Evolutionary conservation across 2,797 vertebrate genomes (phyloP), one percentile per base, ranked within the genome.

Genomic region (Arremon brunneinucha): DNA sequence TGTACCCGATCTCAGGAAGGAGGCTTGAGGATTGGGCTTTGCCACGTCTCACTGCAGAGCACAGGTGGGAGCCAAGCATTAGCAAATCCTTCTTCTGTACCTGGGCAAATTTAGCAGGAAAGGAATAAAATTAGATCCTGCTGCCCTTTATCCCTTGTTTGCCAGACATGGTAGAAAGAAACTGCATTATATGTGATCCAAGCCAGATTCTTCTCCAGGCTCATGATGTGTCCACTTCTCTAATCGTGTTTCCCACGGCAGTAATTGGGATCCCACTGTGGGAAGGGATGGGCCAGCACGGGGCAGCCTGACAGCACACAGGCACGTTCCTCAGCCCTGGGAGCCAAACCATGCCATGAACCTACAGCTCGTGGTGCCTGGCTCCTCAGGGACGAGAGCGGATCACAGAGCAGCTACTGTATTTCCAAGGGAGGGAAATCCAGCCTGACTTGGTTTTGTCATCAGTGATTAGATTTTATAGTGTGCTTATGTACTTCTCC

Each of bases 391-490:
- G 30, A 47, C 35, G n/a, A 85, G 78, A 80, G 24, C 1, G 1
- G n/a, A n/a, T 10, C 1, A 2, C 52, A 67, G 56, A 87, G 39
- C 20, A 60, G 23, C 32, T 32, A 24, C 6, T 43, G 13, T 39
- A 55, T 56, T 85, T 94, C 68, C 64, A 74, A 89, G 46, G n/a
- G 35, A 84, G 37, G 21, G 52, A 90, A 93, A 89, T 76, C 64
- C 75, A 86, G 65, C 70, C 50, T 65, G 28, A 56, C 52, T 88
- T 67, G 32, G 8, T 75, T 95, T 86, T 87, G 77, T 78, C 59
- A 24, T 60, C 90, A 89, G 14, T 64, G 35, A 83, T 72, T 87
- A 88, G 63, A 86, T 79, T 83, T 91, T 81, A 59, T 83, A 69
- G 60, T 37, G 62, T 59, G 80, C 52, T 93, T 89, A 81, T 81